A percentile compares a stretch with the other conserved stretches of the same genome.
Conservation (phyloP, 2,888 invertebrate genomes). For the Resseliella maxima region DNA sequence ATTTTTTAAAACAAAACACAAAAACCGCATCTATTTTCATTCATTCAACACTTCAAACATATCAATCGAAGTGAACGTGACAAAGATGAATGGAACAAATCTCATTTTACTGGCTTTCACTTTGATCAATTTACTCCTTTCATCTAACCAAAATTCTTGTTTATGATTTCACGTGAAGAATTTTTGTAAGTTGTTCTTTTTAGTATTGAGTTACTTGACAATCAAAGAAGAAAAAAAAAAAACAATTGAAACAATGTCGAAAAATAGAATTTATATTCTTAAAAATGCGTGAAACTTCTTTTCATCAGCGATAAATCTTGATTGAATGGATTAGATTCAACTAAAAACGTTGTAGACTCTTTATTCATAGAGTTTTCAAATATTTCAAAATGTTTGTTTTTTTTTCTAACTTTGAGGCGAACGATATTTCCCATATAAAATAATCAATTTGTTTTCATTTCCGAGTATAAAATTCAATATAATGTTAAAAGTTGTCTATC, state of each 20-base stretch:
- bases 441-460: no score
- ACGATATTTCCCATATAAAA: no score
- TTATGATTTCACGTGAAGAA: not conserved
- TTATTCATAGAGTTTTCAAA: no score
- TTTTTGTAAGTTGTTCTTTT: not conserved
- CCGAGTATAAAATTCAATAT: no score
- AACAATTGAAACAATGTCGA: not conserved
- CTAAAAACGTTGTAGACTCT: no score
- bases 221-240: not conserved
- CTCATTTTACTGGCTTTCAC: not conserved
- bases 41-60: conserved; percentile 18
- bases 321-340: no score
- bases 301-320: no score
- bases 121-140: not conserved
- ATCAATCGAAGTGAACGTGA: not conserved
- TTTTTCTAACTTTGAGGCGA: no score
- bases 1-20: not conserved
- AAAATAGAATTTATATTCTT: no score
- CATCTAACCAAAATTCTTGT: not conserved
- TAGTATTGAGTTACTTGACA: not conserved
- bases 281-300: no score
- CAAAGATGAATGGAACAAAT: not conserved
- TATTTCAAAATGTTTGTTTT: no score
- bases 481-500: no score
- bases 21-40: not conserved